A percentile compares a stretch with the other conserved stretches of the same genome.
Conservation (phyloP, 2,113 vertebrate genomes). For the Fukomys damarensis region DNA sequence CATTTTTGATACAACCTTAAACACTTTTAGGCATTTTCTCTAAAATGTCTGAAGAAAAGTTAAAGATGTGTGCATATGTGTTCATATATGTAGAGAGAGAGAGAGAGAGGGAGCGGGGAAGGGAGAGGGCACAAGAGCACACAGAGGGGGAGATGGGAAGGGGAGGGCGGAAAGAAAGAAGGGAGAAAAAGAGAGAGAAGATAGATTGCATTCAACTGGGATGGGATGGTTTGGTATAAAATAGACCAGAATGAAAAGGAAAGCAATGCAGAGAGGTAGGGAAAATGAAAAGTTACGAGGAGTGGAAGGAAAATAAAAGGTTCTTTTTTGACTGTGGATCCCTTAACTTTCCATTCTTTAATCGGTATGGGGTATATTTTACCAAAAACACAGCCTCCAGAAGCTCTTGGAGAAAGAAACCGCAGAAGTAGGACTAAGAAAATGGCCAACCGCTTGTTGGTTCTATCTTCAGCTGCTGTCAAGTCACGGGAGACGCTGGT, state of each 20-base stretch:
- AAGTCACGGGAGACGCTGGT: background rate
- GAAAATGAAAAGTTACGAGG: background rate
- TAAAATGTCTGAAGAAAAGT: constrained; percentile 47
- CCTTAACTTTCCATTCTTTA: background rate
- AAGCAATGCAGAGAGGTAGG: background rate
- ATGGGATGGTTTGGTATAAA: too few relatives aligned
- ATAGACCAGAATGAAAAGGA: background rate
- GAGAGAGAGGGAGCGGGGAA: background rate
- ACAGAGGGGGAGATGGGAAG: rapidly evolving
- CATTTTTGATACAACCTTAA: constrained; percentile 75
- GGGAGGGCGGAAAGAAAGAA: background rate
- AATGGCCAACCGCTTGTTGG: background rate
- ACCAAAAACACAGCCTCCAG: background rate
- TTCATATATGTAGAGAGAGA: background rate
- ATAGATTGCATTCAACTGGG: background rate
- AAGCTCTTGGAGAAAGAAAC: constrained; percentile 15
- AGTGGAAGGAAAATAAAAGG: background rate
- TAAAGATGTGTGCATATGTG: background rate
- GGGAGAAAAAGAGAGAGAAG: too few relatives aligned
- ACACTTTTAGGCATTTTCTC: constrained; percentile 67
- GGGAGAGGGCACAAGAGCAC: too few relatives aligned
- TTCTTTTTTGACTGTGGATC: background rate
- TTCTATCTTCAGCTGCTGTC: background rate
- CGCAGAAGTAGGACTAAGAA: background rate
- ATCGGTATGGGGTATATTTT: background rate